Conservation (phyloP, 2,888 invertebrate genomes). For the Rhagium mordax region DNA sequence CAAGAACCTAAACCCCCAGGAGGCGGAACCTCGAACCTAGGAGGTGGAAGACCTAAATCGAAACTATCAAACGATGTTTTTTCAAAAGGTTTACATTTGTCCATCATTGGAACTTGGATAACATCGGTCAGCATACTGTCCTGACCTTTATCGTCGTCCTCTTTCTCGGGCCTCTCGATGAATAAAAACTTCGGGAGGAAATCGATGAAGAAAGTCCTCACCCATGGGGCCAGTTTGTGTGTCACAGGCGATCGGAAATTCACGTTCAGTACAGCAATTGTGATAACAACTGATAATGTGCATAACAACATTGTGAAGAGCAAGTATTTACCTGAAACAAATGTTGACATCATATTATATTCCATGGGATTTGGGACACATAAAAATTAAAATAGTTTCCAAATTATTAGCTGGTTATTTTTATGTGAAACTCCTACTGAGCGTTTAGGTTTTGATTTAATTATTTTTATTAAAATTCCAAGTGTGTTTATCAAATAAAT, state of each 20-base stretch:
- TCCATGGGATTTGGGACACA: too few relatives aligned
- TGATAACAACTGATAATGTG: constrained; percentile 92
- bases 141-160: constrained; percentile 75
- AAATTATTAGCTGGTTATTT: too few relatives aligned
- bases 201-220: constrained; percentile 88
- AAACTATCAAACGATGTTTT: constrained; percentile 75
- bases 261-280: constrained; percentile 94
- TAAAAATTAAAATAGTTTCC: too few relatives aligned
- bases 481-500: too few relatives aligned
- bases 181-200: constrained; percentile 89
- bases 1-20: constrained; percentile 76
- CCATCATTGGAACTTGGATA: constrained; percentile 73
- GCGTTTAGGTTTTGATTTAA: too few relatives aligned
- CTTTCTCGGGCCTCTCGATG: constrained; percentile 90
- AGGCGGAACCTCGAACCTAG: constrained; percentile 78
- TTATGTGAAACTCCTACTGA: too few relatives aligned
- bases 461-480: too few relatives aligned
- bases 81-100: constrained; percentile 78
- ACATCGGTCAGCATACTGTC: constrained; percentile 83
- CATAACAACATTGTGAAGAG: constrained; percentile 96
- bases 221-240: constrained; percentile 94
- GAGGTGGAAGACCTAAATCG: constrained; percentile 62
- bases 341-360: too few relatives aligned
- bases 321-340: constrained; percentile 76
- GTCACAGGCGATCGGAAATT: constrained; percentile 95